A percentile compares a stretch with the other conserved stretches of the same genome.
phyloP scores from a whole-genome alignment of 2,888 invertebrate genomes.

The Smittia aterrima region DNA sequence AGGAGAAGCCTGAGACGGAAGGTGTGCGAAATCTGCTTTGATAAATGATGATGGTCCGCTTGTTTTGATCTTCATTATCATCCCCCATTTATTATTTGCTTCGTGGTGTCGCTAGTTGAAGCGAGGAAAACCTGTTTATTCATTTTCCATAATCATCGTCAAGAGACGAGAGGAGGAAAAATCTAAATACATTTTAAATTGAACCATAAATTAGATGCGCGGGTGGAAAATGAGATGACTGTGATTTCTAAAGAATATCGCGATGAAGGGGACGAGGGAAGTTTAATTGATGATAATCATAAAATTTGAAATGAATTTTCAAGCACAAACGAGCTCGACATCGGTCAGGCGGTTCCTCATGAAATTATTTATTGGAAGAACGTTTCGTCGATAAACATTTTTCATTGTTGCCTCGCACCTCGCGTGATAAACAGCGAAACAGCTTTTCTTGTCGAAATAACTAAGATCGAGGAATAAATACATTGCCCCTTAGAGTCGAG shows the following conservation, averaged over 20 bases:
- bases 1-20: neutral
- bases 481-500: neutral
- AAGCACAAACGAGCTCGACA: neutral
- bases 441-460: neutral
- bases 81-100: slow-evolving; percentile 7
- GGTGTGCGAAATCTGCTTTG: slow-evolving; percentile 15
- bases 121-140: slow-evolving; percentile 6
- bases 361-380: neutral
- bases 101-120: neutral
- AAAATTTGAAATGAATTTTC: neutral
- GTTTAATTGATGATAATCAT: slow-evolving; percentile 12
- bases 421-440: neutral
- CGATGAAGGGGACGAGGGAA: neutral
- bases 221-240: neutral
- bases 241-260: neutral
- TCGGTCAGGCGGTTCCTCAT: neutral
- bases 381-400: neutral
- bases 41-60: slow-evolving; percentile 23
- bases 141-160: slow-evolving; percentile 22
- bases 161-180: neutral
- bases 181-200: slow-evolving; percentile 20
- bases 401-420: neutral
- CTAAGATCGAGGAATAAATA: neutral
- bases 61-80: slow-evolving; percentile 25
- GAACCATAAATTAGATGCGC: slow-evolving; percentile 17